Conservation (phyloP, 1,140 invertebrate genomes). For the Zophobas atratus region DNA sequence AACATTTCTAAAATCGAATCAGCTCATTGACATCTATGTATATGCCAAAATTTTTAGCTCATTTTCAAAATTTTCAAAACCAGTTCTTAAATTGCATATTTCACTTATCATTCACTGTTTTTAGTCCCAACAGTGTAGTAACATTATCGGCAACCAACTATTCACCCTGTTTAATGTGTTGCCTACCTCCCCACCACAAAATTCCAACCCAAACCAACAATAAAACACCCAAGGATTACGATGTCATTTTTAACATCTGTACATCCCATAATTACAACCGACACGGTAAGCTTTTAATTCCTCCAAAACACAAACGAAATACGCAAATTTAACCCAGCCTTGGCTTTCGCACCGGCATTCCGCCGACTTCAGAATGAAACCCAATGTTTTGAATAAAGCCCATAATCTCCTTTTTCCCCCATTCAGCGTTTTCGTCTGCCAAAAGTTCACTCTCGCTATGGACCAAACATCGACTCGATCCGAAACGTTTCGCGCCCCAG, state of each 20-base stretch:
- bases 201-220: background rate
- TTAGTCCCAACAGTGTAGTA: too few species aligned
- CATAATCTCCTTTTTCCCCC: background rate
- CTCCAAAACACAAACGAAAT: background rate
- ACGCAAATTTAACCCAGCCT: background rate
- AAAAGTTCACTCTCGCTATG: background rate
- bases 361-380: conserved; percentile 2
- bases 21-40: too few species aligned
- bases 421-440: background rate
- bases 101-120: too few species aligned
- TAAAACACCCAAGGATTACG: background rate
- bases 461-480: too few species aligned
- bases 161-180: background rate
- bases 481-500: too few species aligned
- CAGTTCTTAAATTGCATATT: too few species aligned
- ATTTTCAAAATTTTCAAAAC: too few species aligned
- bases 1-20: too few species aligned
- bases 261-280: background rate
- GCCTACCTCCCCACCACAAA: background rate
- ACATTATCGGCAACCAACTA: background rate
- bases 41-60: too few species aligned
- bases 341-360: background rate
- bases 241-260: conserved; percentile 7
- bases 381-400: background rate
- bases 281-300: background rate